phyloP scores from a whole-genome alignment of 2,797 vertebrate species.

The Sphenopsis melanotis region DNA sequence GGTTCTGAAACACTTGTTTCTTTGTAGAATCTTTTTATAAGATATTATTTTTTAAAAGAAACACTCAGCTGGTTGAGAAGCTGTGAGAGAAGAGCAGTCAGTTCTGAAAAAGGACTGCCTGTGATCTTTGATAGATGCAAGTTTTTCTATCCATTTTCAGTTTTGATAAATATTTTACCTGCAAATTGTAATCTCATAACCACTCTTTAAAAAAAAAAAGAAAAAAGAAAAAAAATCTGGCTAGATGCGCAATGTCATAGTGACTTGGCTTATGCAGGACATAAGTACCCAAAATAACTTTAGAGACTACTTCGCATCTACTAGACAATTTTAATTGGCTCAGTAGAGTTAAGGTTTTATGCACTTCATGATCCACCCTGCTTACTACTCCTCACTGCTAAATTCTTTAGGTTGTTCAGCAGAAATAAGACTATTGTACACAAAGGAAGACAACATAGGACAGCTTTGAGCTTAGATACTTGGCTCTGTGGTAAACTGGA shows the following conservation, averaged over 20 bases:
- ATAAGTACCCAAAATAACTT: slow-evolving; percentile 69
- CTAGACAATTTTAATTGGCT: neutral
- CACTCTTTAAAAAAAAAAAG: slow-evolving; percentile 53
- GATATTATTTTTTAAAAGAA: slow-evolving; percentile 69
- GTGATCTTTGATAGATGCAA: slow-evolving; percentile 58
- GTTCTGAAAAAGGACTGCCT: slow-evolving; percentile 58
- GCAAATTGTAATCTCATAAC: slow-evolving; percentile 58
- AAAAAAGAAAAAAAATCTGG: neutral
- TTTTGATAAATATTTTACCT: slow-evolving; percentile 66
- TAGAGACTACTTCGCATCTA: neutral
- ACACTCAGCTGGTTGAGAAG: slow-evolving; percentile 74
- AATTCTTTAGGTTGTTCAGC: neutral
- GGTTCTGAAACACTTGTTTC: slow-evolving; percentile 63
- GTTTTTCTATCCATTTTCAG: slow-evolving; percentile 60
- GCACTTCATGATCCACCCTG: neutral
- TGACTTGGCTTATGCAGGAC: slow-evolving; percentile 77
- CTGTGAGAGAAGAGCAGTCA: slow-evolving; percentile 66
- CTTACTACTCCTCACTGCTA: slow-evolving; percentile 13
- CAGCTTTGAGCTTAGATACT: neutral
- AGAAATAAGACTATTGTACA: neutral
- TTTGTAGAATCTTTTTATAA: slow-evolving; percentile 65
- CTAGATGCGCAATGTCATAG: slow-evolving; percentile 29
- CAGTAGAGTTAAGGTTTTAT: slow-evolving; percentile 24
- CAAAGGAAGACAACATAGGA: neutral
- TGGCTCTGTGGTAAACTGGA: slow-evolving; percentile 56